Base-by-base conservation (phyloP, 2,797 vertebrate species). In the Picus viridis region DNA sequence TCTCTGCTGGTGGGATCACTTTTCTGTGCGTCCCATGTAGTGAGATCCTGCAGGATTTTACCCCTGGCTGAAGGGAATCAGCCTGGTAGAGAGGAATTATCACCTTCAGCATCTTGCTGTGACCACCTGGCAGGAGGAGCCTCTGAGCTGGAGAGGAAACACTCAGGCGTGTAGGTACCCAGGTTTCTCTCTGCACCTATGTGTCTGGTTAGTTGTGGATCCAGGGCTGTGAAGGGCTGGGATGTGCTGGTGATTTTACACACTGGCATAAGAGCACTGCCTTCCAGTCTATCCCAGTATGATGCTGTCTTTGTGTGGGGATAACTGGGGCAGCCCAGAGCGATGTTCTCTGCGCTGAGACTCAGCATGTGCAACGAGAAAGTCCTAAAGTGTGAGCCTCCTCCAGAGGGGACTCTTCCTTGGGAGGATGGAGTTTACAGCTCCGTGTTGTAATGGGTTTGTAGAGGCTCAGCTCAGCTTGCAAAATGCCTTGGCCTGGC, bases 351-450 rank as follows among this genome's bases (percentile, higher is more conserved):
- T 1, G 3, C 29, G 24, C 61, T 6, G 18, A 24, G 32, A 6
- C 36, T 17, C 27, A 5, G 32, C 43, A 11, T 1, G 1, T 5
- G n/a, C 34, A 5, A 5, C 15, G 59, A 51, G 30, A 13, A 71
- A 63, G 22, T 16, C 23, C 0, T 0, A 1, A 3, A 16, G 10
- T 1, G 1, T 24, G 29, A 12, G 43, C 26, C 62, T 61, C 36
- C 22, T 0, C 10, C 41, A 10, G 34, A 14, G 24, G 16, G 32
- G 51, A 13, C 14, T 30, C 49, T 83, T 6, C 24, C 53, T 1
- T 6, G 19, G 23, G 39, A 39, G 45, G 16, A 56, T 0, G 2
- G 72, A 67, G n/a, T 65, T 64, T 12, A 9, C 12, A 7, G 36
- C 16, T 64, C 13, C 4, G 0, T 4, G 2, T 9, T 43, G 10